Evolutionary conservation across 2,797 vertebrate species (phyloP), one percentile per base, ranked within the genome.

Genomic region (Lutjanus argentimaculatus): DNA sequence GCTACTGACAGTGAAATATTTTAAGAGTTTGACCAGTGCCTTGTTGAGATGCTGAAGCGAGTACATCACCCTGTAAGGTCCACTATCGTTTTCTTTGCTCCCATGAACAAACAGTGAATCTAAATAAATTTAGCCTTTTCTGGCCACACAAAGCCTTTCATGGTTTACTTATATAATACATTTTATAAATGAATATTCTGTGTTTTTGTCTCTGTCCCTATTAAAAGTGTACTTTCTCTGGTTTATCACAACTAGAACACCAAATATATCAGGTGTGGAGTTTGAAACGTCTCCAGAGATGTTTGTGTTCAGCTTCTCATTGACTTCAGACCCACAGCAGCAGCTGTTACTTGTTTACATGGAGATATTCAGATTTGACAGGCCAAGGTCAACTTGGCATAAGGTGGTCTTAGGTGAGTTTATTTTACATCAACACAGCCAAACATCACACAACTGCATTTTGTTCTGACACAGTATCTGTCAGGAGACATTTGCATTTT

Each of bases 341-440:
- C 81, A 84, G 84, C 79, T 86, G 52, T 83, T 78, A 22, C 61
- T 85, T 83, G 77, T 87, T 90, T 83, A 85, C 77, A 67, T 43
- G 22, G 46, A 62, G 59, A 59, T 63, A 69, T 85, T 85, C 30
- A 59, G 57, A 84, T 85, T 67, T 75, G 78, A 84, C 65, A 76
- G 73, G 57, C 67, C 74, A 88, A 88, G 84, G 84, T 86, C 79
- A 83, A 62, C 83, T 36, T 70, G 69, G 55, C 67, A 70, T 15
- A 64, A 75, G 55, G 72, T 75, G 43, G 22, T 78, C 57, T 77
- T 40, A 56, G 58, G 55, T 86, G 67, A 72, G 64, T 61, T 75
- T 72, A 71, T 80, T 82, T 84, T 17, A 63, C 63, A 63, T 57
- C 42, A 49, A 72, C 77, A 71, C 62, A 25, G 36, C 22, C 14